Conservation (phyloP, 2,888 invertebrate species). For the Pantelozetes paolii region DNA sequence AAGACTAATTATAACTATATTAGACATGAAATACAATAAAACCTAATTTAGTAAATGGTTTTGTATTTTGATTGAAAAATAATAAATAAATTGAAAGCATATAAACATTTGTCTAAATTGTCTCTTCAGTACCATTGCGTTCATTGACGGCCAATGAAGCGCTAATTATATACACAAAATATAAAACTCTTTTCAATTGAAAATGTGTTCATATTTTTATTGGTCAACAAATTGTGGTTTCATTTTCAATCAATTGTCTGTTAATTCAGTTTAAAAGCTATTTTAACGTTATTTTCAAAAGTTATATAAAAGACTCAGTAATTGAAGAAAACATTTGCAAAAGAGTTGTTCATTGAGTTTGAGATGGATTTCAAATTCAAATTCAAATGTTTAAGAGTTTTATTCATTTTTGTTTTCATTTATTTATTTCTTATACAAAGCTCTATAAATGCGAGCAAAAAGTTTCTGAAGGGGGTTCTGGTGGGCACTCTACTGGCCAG, state of each 20-base stretch:
- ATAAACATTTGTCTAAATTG: too few relatives aligned
- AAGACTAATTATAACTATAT: too few relatives aligned
- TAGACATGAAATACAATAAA: too few relatives aligned
- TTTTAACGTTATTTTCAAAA: not conserved
- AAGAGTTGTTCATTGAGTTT: not conserved
- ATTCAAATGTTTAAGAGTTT: not conserved
- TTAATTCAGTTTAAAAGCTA: not conserved
- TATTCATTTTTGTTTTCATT: not conserved
- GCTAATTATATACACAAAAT: too few relatives aligned
- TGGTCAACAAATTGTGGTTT: not conserved
- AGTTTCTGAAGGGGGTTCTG: slow-evolving; percentile 1
- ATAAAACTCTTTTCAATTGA: too few relatives aligned
- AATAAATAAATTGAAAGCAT: too few relatives aligned
- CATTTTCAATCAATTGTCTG: too few relatives aligned
- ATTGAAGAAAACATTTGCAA: not conserved
- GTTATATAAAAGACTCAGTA: not conserved
- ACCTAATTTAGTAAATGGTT: too few relatives aligned
- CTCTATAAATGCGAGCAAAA: not conserved
- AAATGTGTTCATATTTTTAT: not conserved
- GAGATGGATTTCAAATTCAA: not conserved
- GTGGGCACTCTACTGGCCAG: not conserved
- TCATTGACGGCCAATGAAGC: too few relatives aligned
- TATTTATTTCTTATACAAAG: not conserved
- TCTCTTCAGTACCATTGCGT: too few relatives aligned
- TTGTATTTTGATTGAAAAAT: too few relatives aligned